Evolutionary conservation across 2,888 invertebrate genomes (phyloP).

Genomic region (Pyralis farinalis): DNA sequence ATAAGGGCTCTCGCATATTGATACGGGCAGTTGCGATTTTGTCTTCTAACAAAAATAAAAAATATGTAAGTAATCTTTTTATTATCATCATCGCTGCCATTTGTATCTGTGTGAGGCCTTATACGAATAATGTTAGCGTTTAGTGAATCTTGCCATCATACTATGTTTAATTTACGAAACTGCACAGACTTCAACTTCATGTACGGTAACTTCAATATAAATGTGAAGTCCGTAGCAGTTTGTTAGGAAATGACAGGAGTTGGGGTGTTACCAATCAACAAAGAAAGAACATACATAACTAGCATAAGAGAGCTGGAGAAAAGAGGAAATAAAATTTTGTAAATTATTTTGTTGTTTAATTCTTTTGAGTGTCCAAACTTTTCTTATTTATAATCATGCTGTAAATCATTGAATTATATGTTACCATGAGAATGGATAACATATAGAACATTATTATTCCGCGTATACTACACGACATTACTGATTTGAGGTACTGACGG

Average conservation of each 20-base stretch:
- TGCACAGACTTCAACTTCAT: conserved; percentile 32
- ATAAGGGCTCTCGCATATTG: conserved; percentile 9
- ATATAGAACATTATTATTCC: no score
- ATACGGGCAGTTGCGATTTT: no score
- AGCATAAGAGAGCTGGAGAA: conserved; percentile 69
- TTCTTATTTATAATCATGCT: no score
- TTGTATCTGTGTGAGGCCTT: no score
- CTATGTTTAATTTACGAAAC: conserved; percentile 55
- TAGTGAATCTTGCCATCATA: conserved; percentile 74
- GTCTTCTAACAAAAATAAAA: no score
- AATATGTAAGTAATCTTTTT: no score
- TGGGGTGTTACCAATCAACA: conserved; percentile 78
- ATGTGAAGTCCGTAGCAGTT: conserved; percentile 26
- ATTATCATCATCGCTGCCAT: no score
- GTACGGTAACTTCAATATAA: neutral
- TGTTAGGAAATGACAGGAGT: conserved; percentile 45
- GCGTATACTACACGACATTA: no score
- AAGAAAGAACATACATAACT: conserved; percentile 66
- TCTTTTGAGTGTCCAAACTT: no score
- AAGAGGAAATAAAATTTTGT: conserved; percentile 74
- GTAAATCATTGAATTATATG: no score
- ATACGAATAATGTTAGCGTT: conserved; percentile 70
- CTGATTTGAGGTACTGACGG: no score
- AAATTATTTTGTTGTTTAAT: conserved; percentile 62
- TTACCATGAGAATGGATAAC: no score